These are phyloP conservation scores for Fulmarus glacialis DNA, from an alignment of 2,113 vertebrate genomes.

Conservation along the genomic window DNA sequence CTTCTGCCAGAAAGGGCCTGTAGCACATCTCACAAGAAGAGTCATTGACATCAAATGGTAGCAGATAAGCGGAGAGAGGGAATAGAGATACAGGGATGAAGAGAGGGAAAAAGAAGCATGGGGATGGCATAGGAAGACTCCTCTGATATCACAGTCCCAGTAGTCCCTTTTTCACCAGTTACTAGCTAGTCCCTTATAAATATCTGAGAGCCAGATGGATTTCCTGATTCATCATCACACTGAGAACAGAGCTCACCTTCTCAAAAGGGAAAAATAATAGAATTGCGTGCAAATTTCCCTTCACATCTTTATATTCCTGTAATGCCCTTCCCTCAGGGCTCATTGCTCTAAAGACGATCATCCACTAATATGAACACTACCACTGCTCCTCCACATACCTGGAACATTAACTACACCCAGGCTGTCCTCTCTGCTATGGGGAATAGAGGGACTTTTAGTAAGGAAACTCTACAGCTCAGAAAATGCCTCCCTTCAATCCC, in stretches of 20 bases:
- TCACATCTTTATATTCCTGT: slow-evolving; percentile 56
- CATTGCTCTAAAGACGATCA: slow-evolving; percentile 65
- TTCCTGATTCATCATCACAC: slow-evolving; percentile 45
- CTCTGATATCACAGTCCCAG: slow-evolving; percentile 36
- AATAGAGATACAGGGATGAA: neutral
- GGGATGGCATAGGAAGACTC: neutral
- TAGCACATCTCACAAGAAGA: neutral
- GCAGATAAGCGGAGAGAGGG: neutral
- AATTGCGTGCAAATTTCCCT: slow-evolving; percentile 50
- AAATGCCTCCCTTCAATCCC: slow-evolving; percentile 9
- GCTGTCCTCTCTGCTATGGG: slow-evolving; percentile 24
- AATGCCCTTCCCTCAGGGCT: slow-evolving; percentile 67
- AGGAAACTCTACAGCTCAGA: slow-evolving; percentile 8
- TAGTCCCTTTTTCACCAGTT: slow-evolving; percentile 59
- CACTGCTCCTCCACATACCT: neutral
- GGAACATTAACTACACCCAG: neutral
- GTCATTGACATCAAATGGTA: neutral
- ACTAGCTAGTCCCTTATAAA: slow-evolving; percentile 67
- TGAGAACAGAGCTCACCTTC: slow-evolving; percentile 60
- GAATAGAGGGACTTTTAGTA: neutral
- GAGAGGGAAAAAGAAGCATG: neutral
- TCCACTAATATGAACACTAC: slow-evolving; percentile 26
- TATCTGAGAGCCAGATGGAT: slow-evolving; percentile 56
- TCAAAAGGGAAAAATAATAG: slow-evolving; percentile 62
- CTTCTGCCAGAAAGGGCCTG: neutral